Evolutionary conservation across 2,797 vertebrate species (phyloP), one percentile per base, ranked within the genome.

Genomic region (Pseudopleuronectes americanus): DNA sequence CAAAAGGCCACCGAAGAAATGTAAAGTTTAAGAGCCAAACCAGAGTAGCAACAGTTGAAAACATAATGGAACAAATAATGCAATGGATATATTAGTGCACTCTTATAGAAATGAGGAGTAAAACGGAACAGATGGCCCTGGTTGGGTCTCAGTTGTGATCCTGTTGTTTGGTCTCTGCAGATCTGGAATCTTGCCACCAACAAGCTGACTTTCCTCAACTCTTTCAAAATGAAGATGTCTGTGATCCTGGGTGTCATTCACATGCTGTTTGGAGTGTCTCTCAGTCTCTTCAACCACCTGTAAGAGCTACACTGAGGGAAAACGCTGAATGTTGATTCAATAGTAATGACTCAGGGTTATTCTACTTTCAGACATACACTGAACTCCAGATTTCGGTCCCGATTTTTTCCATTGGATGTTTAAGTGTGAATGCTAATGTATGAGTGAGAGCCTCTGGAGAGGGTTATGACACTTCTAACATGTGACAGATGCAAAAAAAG

Each of bases 191-290:
- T 99, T 48, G 97, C 98, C 64, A 93, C 92, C 87, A 99, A 99
- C 89, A 99, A 99, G 77, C 88, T 99, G 86, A 98, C 96, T 9
- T 99, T 99, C 93, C 96, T 99, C 61, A 99, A 99, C 89, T 99
- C 98, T 0, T 99, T 99, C 74, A 99, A 99, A 85, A 99, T 99
- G 98, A 99, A 99, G 92, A 99, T 99, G 97, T 99, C 98, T 3
- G 95, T 99, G 77, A 94, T 99, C 82, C 93, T 99, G 49, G 98
- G 98, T 3, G 95, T 99, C 71, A 92, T 96, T 84, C 98, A 99
- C 87, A 99, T 99, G 98, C 68, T 96, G 68, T 99, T 99, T 81
- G 98, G 98, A 58, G 95, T 99, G n/a, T 93, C 94, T 0, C 94
- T 95, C 57, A 95, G 94, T 71, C 92, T 95, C 63, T 94, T 95